These are phyloP conservation scores for Nothobranchius furzeri DNA, from an alignment of 2,113 vertebrate species.

Conservation along the genomic window DNA sequence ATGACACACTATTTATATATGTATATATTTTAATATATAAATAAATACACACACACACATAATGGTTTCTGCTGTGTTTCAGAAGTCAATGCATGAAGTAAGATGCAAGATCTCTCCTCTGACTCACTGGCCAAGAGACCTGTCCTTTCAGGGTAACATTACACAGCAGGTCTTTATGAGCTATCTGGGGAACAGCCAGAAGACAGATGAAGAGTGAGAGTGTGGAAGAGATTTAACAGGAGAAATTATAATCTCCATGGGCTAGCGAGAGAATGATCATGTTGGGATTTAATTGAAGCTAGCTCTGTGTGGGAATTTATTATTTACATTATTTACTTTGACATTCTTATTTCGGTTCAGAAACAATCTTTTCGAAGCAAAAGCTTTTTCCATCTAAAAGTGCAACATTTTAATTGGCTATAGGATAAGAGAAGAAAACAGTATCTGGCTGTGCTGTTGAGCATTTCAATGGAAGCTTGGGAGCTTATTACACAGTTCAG, in stretches of 20 bases:
- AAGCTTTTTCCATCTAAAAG: conserved; percentile 27
- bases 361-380: conserved; percentile 5
- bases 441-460: neutral
- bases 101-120: conserved; percentile 37
- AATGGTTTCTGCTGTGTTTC: conserved; percentile 10
- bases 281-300: conserved; percentile 60
- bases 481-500: conserved; percentile 34
- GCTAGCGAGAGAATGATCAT: conserved; percentile 42
- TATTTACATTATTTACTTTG: conserved; percentile 70
- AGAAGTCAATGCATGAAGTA: conserved; percentile 24
- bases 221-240: neutral
- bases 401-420: conserved; percentile 11
- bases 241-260: conserved; percentile 71
- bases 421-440: conserved; percentile 1
- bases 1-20: no score
- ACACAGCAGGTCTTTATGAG: conserved; percentile 15
- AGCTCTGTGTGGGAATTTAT: conserved; percentile 49
- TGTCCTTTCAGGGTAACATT: conserved; percentile 37
- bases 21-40: no score
- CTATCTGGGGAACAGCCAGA: conserved; percentile 28
- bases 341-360: conserved; percentile 66
- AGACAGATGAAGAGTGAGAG: conserved; percentile 43
- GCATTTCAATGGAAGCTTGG: conserved; percentile 6
- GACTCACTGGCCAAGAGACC: conserved; percentile 21
- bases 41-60: no score